A percentile compares a stretch with the other conserved stretches of the same genome.
These are phyloP conservation scores for Dasypolia templi DNA, from an alignment of 2,888 invertebrate genomes.

Conservation along the genomic window DNA sequence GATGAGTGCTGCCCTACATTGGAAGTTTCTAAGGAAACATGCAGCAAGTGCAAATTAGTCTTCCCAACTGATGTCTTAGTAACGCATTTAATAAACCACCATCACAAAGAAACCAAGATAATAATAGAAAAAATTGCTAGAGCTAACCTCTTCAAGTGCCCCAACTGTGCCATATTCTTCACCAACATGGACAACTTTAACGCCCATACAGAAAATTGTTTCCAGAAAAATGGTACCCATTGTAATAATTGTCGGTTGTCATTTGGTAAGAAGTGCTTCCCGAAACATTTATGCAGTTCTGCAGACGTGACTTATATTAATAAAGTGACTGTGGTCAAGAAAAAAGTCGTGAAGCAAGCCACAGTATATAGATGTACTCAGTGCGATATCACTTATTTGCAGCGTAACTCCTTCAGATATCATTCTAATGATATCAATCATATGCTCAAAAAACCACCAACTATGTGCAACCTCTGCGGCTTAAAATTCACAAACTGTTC, in stretches of 20 bases:
- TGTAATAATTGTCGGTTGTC: constrained; percentile 26
- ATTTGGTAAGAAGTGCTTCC: constrained; percentile 5
- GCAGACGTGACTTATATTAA: not conserved
- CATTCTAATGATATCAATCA: constrained; percentile 22
- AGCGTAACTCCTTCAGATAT: constrained; percentile 23
- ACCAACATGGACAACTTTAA: not conserved
- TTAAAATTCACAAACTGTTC: constrained; percentile 44
- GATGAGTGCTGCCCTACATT: constrained; percentile 48
- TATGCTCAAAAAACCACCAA: not conserved
- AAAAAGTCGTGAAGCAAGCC: accelerated
- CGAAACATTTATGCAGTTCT: constrained; percentile 16
- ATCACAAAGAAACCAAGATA: constrained; percentile 60
- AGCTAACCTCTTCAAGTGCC: constrained; percentile 13
- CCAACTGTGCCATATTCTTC: constrained; percentile 22
- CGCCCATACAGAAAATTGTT: not conserved
- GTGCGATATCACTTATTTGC: constrained; percentile 41
- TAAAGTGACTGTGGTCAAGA: constrained; percentile 10
- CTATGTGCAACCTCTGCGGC: constrained; percentile 18
- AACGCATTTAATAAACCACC: constrained; percentile 73
- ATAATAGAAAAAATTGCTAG: constrained; percentile 29
- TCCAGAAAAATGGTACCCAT: not conserved
- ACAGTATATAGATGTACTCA: constrained; percentile 26
- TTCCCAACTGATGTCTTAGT: constrained; percentile 73
- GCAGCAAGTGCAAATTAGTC: constrained; percentile 71
- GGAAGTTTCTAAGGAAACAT: constrained; percentile 66